These are phyloP conservation scores for Amphiprion percula DNA, from an alignment of 2,113 vertebrate species.

Conservation along the genomic window DNA sequence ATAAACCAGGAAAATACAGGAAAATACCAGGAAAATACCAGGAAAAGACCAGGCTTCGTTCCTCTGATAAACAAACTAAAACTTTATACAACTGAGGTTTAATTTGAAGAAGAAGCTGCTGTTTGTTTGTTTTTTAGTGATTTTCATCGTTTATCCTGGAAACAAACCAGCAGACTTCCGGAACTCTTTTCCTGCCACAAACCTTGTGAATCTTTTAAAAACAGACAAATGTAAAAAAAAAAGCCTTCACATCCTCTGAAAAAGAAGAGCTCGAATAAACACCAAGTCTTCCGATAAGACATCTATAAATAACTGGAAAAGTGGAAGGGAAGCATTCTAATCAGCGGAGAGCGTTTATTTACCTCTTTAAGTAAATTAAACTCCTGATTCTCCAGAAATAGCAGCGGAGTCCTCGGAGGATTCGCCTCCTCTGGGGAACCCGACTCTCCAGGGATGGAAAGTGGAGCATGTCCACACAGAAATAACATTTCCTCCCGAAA, in stretches of 20 bases:
- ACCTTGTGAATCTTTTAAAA: conserved; percentile 23
- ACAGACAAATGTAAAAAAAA: not conserved
- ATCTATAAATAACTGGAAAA: not conserved
- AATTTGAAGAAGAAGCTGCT: not conserved
- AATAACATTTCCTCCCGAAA: conserved; percentile 44
- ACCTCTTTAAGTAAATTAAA: conserved; percentile 35
- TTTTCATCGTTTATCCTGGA: conserved; percentile 41
- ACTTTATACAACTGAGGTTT: not conserved
- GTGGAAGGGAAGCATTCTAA: too few relatives aligned
- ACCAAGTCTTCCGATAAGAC: not conserved
- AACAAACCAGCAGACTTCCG: conserved; percentile 1
- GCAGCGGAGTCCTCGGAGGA: conserved; percentile 40
- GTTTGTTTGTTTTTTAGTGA: conserved; percentile 27
- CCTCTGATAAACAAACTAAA: not conserved
- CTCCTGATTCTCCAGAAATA: conserved; percentile 44
- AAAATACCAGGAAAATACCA: too few relatives aligned
- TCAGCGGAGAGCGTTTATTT: conserved; percentile 35
- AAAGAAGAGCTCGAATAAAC: not conserved
- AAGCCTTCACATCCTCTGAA: not conserved
- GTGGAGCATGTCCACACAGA: conserved; percentile 37
- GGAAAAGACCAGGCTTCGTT: too few relatives aligned
- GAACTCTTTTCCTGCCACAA: conserved; percentile 20
- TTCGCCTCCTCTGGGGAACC: conserved; percentile 45
- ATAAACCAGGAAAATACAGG: too few relatives aligned
- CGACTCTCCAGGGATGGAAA: conserved; percentile 40